Base-by-base conservation (phyloP, 2,797 vertebrate genomes). In the Heliangelus exortis region DNA sequence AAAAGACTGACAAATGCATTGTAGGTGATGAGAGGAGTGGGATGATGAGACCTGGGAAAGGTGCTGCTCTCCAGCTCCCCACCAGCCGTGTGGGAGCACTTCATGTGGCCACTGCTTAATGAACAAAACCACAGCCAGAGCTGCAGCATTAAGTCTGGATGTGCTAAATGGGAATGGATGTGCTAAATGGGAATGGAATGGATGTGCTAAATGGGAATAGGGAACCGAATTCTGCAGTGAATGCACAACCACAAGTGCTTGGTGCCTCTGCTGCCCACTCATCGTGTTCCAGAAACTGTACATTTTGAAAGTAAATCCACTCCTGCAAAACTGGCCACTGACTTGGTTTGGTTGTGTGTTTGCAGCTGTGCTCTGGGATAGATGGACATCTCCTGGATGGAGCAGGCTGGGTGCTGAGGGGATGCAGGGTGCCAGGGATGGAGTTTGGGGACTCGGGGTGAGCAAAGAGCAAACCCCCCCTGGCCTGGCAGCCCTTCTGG, bases 351-450 rank as follows among this genome's bases (percentile, higher is more conserved):
- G 16, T 28, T 31, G 9, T 0, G 9, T 16, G 39, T 10, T 19
- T 47, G 79, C 0, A 0, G 55, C 74, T 2, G 1, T 0, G 0
- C 59, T 18, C 23, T 0, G 5, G 74, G 28, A 12, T 19, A 3
- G 12, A 7, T 0, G 61, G 34, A 7, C 23, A 12, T 7, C 3
- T 2, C 0, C 13, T 17, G 28, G 80, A n/a, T 11, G 59, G 50
- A 75, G 58, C 50, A 28, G 76, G 47, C 28, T 51, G 26, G 25
- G 43, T 36, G 66, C 67, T 26, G 31, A 0, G 6, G 31, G 39
- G 39, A 41, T 75, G 1, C 21, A 41, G 0, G 7, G 3, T 1
- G 1, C 1, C 28, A 7, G 29, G 12, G 33, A 15, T 7, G 5
- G 25, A 75, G 57, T 50, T 11, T 0, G 4, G 77, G 22, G 43